These are phyloP conservation scores for Listronotus oregonensis DNA, from an alignment of 1,140 invertebrate genomes.

Conservation along the genomic window DNA sequence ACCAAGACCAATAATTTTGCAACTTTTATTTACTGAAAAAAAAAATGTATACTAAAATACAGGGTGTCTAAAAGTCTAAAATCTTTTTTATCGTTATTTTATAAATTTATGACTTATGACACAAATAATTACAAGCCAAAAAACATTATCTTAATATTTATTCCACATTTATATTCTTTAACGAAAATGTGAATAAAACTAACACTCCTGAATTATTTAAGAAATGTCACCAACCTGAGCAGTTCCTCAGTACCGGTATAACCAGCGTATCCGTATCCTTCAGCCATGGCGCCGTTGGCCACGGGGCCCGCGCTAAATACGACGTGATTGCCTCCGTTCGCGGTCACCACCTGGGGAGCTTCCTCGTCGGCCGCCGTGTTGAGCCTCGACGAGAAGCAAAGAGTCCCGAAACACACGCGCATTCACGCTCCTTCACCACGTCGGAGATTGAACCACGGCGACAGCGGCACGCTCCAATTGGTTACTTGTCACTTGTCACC, in stretches of 20 bases:
- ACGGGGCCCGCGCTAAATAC: conserved; percentile 7
- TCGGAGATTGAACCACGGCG: conserved; percentile 56
- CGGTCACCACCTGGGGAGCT: conserved; percentile 54
- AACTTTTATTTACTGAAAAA: too few species aligned
- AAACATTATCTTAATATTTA: too few species aligned
- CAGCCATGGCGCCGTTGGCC: conserved; percentile 20
- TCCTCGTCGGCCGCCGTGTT: conserved; percentile 73
- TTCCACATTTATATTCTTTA: too few species aligned
- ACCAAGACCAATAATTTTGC: too few species aligned
- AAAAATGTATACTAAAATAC: too few species aligned
- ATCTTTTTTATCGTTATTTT: too few species aligned
- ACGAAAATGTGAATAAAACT: too few species aligned
- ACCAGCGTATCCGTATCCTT: conserved; percentile 2
- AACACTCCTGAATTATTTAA: too few species aligned
- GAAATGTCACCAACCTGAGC: conserved; percentile 15
- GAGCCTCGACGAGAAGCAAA: conserved; percentile 86
- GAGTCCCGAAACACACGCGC: conserved; percentile 82
- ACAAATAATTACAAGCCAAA: too few species aligned
- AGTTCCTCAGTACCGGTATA: conserved; percentile 3
- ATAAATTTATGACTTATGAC: too few species aligned
- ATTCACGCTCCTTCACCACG: conserved; percentile 66
- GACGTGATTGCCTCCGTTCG: conserved; percentile 2
- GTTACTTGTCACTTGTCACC: too few species aligned
- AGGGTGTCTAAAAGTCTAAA: too few species aligned
- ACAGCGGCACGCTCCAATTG: conserved; percentile 73